Evolutionary conservation across 2,797 vertebrate species (phyloP).

Genomic region (Pseudotriccus pelzelni): DNA sequence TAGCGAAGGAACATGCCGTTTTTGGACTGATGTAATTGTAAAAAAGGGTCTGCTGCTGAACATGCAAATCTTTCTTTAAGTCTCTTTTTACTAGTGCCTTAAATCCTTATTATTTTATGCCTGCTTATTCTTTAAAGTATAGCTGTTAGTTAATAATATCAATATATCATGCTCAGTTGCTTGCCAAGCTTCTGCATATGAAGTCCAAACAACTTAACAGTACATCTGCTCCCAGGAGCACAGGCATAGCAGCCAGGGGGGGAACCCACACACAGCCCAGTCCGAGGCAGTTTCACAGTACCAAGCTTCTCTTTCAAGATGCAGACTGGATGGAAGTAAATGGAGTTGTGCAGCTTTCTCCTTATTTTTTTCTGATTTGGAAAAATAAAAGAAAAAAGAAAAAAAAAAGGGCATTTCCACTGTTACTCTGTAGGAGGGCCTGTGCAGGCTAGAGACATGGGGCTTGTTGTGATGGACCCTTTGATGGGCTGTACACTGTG

Average conservation of each 20-base stretch:
- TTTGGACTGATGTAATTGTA: neutral
- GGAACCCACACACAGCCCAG: accelerated
- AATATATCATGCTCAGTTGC: neutral
- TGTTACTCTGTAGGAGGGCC: accelerated
- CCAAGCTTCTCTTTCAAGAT: neutral
- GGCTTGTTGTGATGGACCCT: neutral
- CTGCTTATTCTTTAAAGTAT: neutral
- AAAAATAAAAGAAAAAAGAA: neutral
- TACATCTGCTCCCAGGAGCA: neutral
- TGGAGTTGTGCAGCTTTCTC: neutral
- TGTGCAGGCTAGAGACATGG: accelerated
- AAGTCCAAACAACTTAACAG: neutral
- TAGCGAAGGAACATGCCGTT: neutral
- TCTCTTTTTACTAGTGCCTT: neutral
- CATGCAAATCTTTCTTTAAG: neutral
- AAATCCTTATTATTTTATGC: neutral
- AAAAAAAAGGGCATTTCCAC: neutral
- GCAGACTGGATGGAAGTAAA: neutral
- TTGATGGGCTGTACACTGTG: neutral
- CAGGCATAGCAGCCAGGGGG: accelerated
- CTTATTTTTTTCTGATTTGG: neutral
- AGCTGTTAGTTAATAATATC: neutral
- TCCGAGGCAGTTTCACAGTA: neutral
- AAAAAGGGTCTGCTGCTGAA: neutral
- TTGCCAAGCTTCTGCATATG: neutral